Evolutionary conservation across 2,113 vertebrate species (phyloP).

Genomic region (Mus musculus): GRCm39 chr14:74764501-74765000

Average conservation of each 20-base stretch:
- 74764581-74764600: background rate
- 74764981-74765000: background rate
- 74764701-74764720: background rate
- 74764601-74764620: background rate
- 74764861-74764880: background rate
- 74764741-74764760: background rate
- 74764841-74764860: background rate
- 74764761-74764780: background rate
- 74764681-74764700: background rate
- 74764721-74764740: background rate
- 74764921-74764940: background rate
- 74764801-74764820: background rate
- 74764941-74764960: background rate
- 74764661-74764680: background rate
- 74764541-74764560: background rate
- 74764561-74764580: too few species aligned
- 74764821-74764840: background rate
- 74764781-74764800: background rate
- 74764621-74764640: background rate
- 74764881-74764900: background rate
- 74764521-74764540: background rate
- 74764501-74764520: background rate
- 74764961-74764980: background rate
- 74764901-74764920: rapidly evolving
- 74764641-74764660: too few species aligned